These are phyloP conservation scores for Tetragonisca angustula DNA, from an alignment of 2,888 invertebrate species.

Conservation along the genomic window DNA sequence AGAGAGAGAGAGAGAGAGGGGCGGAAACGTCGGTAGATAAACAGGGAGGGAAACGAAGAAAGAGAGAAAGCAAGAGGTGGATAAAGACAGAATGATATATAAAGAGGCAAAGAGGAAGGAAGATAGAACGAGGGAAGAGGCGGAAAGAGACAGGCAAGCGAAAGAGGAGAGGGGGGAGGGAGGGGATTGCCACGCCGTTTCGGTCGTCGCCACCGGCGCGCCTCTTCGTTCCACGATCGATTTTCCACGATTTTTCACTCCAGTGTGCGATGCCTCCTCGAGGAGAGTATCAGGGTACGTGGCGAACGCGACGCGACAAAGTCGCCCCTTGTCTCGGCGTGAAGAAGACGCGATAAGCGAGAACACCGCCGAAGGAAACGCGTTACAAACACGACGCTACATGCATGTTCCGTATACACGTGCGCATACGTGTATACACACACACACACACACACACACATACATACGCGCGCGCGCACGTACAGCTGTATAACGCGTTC, in stretches of 20 bases:
- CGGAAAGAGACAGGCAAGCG: constrained; percentile 7
- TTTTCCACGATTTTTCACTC: constrained; percentile 73
- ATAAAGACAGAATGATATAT: too few relatives aligned
- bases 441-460: background rate
- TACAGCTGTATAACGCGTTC: background rate
- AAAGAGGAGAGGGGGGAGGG: constrained; percentile 9
- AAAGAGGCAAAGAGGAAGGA: too few relatives aligned
- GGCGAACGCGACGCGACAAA: constrained; percentile 57
- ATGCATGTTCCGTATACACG: background rate
- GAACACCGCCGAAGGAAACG: constrained; percentile 37
- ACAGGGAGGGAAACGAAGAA: constrained; percentile 23
- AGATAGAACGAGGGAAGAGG: background rate
- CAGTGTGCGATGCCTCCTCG: constrained; percentile 54
- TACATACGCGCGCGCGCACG: background rate
- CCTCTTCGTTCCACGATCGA: constrained; percentile 69
- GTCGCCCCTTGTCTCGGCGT: constrained; percentile 37
- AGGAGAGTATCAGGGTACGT: constrained; percentile 48
- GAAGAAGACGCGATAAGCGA: constrained; percentile 49
- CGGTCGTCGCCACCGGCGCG: constrained; percentile 68
- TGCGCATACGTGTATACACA: background rate
- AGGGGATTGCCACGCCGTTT: constrained; percentile 59
- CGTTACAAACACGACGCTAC: constrained; percentile 21
- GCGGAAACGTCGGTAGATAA: constrained; percentile 21
- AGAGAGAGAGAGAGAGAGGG: background rate
- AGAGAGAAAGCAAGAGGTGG: background rate